Conservation (phyloP, 2,888 invertebrate genomes). For the Ichneumon xanthorius region DNA sequence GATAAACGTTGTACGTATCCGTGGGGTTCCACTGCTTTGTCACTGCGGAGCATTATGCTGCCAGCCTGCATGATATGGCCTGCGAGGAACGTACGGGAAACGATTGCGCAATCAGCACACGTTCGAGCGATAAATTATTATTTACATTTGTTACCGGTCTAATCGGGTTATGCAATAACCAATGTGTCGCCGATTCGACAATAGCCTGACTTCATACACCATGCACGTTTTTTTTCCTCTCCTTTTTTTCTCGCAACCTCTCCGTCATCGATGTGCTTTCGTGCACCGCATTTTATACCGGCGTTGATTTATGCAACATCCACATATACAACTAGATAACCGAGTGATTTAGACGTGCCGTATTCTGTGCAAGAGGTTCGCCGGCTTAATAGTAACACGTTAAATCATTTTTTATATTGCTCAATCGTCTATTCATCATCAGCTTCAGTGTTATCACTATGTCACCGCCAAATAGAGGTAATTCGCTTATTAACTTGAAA, state of each 20-base stretch:
- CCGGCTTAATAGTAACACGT: background rate
- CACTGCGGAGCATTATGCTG: background rate
- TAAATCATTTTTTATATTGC: conserved; percentile 6
- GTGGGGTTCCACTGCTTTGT: conserved; percentile 6
- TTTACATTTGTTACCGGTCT: conserved; percentile 18
- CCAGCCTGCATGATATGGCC: background rate
- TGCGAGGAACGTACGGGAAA: background rate
- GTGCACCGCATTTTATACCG: background rate
- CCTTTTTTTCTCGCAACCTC: background rate
- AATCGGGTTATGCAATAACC: conserved; percentile 30
- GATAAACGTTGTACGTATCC: background rate
- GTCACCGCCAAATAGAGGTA: background rate
- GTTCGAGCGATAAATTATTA: conserved; percentile 21
- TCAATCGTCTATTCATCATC: background rate
- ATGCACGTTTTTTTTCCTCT: background rate
- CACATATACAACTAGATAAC: background rate
- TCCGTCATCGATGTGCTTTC: conserved; percentile 4
- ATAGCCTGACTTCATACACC: conserved; percentile 16
- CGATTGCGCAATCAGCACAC: conserved; percentile 25
- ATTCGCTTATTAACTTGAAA: background rate
- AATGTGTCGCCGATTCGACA: conserved; percentile 6
- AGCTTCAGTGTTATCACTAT: background rate
- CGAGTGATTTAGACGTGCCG: conserved; percentile 3
- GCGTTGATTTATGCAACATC: conserved; percentile 4
- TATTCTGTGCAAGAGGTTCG: background rate